Conservation (phyloP, 2,113 vertebrate species). For the Chaetodon auriga region DNA sequence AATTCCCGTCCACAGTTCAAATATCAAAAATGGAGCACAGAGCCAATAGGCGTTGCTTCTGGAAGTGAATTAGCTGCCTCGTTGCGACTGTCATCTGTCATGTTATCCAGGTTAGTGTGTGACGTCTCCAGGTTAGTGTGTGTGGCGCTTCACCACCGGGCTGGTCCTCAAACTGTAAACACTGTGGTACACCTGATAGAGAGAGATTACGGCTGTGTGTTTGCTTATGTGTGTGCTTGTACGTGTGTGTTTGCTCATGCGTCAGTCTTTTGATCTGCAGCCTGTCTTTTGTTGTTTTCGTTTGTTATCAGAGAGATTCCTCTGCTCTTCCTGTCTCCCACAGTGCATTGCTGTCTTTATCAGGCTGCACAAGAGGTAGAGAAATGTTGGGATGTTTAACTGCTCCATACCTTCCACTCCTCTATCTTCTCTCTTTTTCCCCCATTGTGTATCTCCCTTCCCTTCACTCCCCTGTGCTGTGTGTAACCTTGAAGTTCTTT, state of each 20-base stretch:
- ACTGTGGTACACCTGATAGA: constrained; percentile 47
- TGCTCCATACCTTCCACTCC: constrained; percentile 31
- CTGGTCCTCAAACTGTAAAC: constrained; percentile 44
- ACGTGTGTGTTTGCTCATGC: constrained; percentile 36
- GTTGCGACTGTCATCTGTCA: neutral
- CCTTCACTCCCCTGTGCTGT: constrained; percentile 59
- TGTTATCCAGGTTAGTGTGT: constrained; percentile 10
- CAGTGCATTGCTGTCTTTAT: constrained; percentile 64
- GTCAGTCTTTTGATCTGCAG: constrained; percentile 65
- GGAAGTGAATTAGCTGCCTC: neutral
- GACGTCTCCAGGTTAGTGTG: constrained; percentile 1
- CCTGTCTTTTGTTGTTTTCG: constrained; percentile 57
- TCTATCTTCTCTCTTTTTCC: constrained; percentile 36
- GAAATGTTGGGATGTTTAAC: constrained; percentile 27
- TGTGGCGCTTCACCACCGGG: constrained; percentile 7
- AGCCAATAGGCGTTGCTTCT: neutral
- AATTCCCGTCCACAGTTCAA: neutral
- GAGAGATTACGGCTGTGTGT: constrained; percentile 33
- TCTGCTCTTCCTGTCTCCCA: constrained; percentile 72
- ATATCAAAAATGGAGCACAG: neutral
- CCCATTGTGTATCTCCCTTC: constrained; percentile 48
- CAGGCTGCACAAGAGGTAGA: constrained; percentile 34
- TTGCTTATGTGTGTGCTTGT: constrained; percentile 4
- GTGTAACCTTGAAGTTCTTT: constrained; percentile 52
- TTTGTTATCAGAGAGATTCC: constrained; percentile 69